Percentiles rank a stretch among this genome's conserved stretches.
Conservation (phyloP, 2,888 invertebrate genomes). For the Erebia aethiops region DNA sequence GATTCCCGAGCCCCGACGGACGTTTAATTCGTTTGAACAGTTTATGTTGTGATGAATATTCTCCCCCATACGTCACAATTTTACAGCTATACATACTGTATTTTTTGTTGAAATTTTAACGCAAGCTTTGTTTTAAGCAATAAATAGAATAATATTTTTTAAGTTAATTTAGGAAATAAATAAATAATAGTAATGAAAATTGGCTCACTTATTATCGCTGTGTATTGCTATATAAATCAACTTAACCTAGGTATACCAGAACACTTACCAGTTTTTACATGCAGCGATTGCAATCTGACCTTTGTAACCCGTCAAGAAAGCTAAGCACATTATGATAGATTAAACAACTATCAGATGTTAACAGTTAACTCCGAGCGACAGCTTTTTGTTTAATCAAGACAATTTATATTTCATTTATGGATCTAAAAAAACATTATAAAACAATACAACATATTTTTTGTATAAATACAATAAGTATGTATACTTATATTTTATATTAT, state of each 20-base stretch:
- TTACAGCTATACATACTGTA: too few relatives aligned
- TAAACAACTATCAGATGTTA: constrained; percentile 29
- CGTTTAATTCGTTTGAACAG: background rate
- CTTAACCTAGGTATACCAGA: constrained; percentile 9
- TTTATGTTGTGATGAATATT: background rate
- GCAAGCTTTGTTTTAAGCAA: too few relatives aligned
- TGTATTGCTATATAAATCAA: constrained; percentile 1
- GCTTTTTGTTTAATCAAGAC: background rate
- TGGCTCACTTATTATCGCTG: background rate
- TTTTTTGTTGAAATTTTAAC: too few relatives aligned
- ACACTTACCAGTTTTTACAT: constrained; percentile 16
- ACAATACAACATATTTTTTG: too few relatives aligned
- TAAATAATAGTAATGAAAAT: background rate
- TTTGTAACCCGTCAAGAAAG: constrained; percentile 31
- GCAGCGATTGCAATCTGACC: constrained; percentile 30
- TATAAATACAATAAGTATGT: too few relatives aligned
- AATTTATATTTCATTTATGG: too few relatives aligned
- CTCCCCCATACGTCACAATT: too few relatives aligned
- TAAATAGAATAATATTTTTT: too few relatives aligned
- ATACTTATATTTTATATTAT: too few relatives aligned
- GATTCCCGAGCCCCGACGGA: background rate
- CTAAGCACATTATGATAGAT: constrained; percentile 32
- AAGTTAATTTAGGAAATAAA: too few relatives aligned
- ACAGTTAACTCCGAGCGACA: constrained; percentile 25
- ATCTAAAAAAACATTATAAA: too few relatives aligned